Evolutionary conservation across 2,797 vertebrate species (phyloP), one percentile per base, ranked within the genome.

Genomic region (Rhinogobio ventralis): DNA sequence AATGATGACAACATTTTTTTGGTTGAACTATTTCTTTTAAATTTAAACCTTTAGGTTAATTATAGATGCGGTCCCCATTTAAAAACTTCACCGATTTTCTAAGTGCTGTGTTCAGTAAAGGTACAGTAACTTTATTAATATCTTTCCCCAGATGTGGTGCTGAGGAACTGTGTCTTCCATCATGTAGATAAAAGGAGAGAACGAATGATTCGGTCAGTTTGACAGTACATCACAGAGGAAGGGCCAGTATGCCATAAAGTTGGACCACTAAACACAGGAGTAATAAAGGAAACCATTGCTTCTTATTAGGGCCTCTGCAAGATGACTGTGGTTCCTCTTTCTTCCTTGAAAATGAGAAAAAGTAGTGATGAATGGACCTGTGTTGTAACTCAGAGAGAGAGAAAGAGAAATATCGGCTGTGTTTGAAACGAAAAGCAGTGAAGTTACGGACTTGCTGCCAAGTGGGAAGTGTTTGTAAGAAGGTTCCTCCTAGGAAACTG

Each of bases 151-250:
- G 67, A 82, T 81, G 25, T 53, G 36, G 69, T 64, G 25, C 60
- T 86, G 87, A 86, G 73, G 88, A 89, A 87, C 87, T 86, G 80
- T 86, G 80, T 88, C 85, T 87, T 85, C 87, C 79, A 85, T 87
- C 81, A 60, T 78, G 62, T 33, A 69, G 76, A 84, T 88, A 87
- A 81, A 84, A 79, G 85, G 84, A 51, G 62, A 60, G 78, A 77
- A 74, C 11, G 60, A 81, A 79, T 75, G 81, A 83, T 87, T 84
- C 82, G 28, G 71, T 86, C 85, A 76, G 81, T 84, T 79, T 85
- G 85, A 81, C 85, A 86, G 85, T 42, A 15, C 69, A 82, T 86
- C 79, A 81, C 77, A 49, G 78, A 82, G 86, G 73, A 76, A 7
- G 71, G 76, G 83, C 85, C 8, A 71, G 77, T 60, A 30, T 64